A percentile compares a stretch with the other conserved stretches of the same genome.
These are phyloP conservation scores for Tetragonula carbonaria DNA, from an alignment of 2,888 invertebrate species.

Conservation along the genomic window DNA sequence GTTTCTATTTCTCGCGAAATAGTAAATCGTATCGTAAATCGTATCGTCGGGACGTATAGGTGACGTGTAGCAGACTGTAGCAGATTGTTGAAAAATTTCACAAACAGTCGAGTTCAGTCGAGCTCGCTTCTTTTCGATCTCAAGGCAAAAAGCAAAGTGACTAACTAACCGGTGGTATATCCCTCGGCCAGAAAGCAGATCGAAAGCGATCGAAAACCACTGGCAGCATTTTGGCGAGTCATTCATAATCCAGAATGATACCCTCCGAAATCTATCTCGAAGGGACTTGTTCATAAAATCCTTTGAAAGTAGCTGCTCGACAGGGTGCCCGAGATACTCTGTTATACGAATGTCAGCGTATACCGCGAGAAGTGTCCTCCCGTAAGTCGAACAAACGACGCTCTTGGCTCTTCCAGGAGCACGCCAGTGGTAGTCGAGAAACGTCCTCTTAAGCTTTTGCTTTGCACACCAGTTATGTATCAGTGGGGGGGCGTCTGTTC, in stretches of 20 bases:
- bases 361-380: slow-evolving; percentile 41
- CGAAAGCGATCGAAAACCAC: background rate
- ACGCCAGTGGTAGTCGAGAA: slow-evolving; percentile 66
- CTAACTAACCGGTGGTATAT: background rate
- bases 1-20: slow-evolving; percentile 30
- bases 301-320: slow-evolving; percentile 43
- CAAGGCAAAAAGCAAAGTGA: background rate
- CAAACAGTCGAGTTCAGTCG: background rate
- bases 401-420: slow-evolving; percentile 41
- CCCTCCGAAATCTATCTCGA: slow-evolving; percentile 39
- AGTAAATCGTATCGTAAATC: background rate
- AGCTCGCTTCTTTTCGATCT: background rate
- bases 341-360: slow-evolving; percentile 61
- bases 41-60: background rate
- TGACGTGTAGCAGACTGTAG: too few relatives aligned
- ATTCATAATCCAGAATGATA: slow-evolving; percentile 38
- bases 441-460: slow-evolving; percentile 67
- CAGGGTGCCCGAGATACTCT: slow-evolving; percentile 53
- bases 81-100: too few relatives aligned
- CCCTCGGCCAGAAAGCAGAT: background rate
- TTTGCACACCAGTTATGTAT: slow-evolving; percentile 42
- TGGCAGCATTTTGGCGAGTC: slow-evolving; percentile 45
- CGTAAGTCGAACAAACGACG: slow-evolving; percentile 67
- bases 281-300: slow-evolving; percentile 44
- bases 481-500: slow-evolving; percentile 64